phyloP scores from a whole-genome alignment of 2,797 vertebrate species.

The Lycodopsis pacificus region DNA sequence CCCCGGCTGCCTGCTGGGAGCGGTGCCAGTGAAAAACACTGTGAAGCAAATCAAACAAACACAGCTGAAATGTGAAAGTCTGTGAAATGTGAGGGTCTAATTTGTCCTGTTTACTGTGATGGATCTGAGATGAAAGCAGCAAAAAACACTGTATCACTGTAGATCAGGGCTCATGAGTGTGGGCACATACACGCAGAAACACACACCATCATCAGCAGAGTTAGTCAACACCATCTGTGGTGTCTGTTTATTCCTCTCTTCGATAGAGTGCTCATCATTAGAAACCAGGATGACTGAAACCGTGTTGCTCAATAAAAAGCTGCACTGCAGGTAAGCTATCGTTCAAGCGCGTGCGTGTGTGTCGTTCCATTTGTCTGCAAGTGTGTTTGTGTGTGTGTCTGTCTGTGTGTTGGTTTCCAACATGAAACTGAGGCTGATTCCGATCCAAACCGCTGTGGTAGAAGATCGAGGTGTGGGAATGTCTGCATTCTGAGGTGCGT shows the following conservation, averaged over 20 bases:
- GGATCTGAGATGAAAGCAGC: constrained; percentile 44
- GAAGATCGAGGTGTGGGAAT: not conserved
- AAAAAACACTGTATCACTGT: constrained; percentile 33
- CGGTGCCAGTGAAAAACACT: constrained; percentile 13
- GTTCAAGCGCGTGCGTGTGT: not conserved
- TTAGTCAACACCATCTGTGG: constrained; percentile 51
- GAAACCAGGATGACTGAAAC: constrained; percentile 50
- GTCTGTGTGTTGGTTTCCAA: not conserved
- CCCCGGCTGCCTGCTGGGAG: not conserved
- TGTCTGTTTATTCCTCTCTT: constrained; percentile 38
- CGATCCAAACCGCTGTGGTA: not conserved
- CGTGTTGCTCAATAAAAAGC: constrained; percentile 29
- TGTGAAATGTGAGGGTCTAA: constrained; percentile 54
- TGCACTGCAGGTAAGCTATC: constrained; percentile 15
- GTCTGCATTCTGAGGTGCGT: too few species aligned
- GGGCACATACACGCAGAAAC: not conserved
- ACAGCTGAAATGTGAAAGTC: constrained; percentile 43
- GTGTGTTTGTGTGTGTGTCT: not conserved
- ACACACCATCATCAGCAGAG: constrained; percentile 31
- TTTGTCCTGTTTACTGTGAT: constrained; percentile 51
- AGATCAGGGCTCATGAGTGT: constrained; percentile 7
- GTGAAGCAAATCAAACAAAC: constrained; percentile 47
- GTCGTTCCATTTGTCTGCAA: not conserved
- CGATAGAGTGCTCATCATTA: constrained; percentile 40
- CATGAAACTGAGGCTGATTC: constrained; percentile 12